A percentile compares a stretch with the other conserved stretches of the same genome.
These are phyloP conservation scores for Catocala fraxini DNA, from an alignment of 2,888 invertebrate genomes.

Conservation along the genomic window DNA sequence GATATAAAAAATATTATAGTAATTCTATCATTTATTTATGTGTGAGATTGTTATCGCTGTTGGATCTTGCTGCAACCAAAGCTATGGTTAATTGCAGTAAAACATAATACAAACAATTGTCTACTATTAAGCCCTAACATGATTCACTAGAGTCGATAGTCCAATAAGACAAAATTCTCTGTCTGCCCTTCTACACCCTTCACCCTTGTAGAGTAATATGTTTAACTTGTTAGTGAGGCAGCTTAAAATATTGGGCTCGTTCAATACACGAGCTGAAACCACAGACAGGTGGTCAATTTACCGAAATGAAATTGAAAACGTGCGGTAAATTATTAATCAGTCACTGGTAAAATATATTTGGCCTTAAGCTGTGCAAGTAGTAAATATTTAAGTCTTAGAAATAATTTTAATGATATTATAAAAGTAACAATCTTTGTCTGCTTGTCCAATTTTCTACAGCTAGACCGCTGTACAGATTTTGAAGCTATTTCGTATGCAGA, in stretches of 20 bases:
- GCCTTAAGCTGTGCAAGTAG: neutral
- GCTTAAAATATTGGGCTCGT: slow-evolving; percentile 19
- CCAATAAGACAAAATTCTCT: neutral
- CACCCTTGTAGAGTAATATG: slow-evolving; percentile 4
- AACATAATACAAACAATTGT: too few species aligned
- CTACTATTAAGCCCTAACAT: neutral
- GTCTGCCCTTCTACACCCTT: slow-evolving; percentile 12
- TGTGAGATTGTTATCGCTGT: too few species aligned
- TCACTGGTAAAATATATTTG: neutral
- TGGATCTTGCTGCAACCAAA: too few species aligned
- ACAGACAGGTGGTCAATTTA: slow-evolving; percentile 21
- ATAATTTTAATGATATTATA: too few species aligned
- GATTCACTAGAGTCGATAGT: neutral
- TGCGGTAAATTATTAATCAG: slow-evolving; percentile 27
- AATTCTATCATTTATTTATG: too few species aligned
- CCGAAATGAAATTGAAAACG: slow-evolving; percentile 40
- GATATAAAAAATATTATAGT: too few species aligned
- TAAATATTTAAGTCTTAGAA: too few species aligned
- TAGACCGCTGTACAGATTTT: too few species aligned
- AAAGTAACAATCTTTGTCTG: too few species aligned
- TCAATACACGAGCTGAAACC: slow-evolving; percentile 19
- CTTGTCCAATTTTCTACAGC: too few species aligned
- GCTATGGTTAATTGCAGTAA: too few species aligned
- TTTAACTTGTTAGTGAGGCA: slow-evolving; percentile 15
- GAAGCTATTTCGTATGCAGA: too few species aligned